phyloP scores from a whole-genome alignment of 2,888 invertebrate species.

The Metacarcinus magister region DNA sequence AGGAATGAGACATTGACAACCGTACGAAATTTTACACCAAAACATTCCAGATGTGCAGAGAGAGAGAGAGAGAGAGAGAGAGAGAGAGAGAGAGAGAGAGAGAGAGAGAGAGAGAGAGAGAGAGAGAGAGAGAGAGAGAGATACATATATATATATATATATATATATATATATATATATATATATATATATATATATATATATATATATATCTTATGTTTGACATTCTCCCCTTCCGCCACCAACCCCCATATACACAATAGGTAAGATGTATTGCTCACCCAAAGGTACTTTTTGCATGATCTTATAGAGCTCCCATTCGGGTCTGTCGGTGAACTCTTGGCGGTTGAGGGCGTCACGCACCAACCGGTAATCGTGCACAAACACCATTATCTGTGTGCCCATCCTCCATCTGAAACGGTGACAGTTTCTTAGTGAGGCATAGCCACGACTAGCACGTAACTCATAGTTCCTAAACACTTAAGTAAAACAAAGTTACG shows the following conservation, averaged over 20 bases:
- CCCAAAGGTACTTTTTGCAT: not conserved
- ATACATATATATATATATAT: too few species aligned
- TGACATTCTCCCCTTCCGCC: too few species aligned
- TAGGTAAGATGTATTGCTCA: not conserved
- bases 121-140: too few species aligned
- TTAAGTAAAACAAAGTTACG: too few species aligned
- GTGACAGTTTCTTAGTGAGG: not conserved
- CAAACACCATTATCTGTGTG: conserved; percentile 42
- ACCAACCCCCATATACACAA: not conserved
- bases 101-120: too few species aligned
- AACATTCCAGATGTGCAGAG: not conserved
- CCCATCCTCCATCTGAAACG: conserved; percentile 62
- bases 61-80: too few species aligned
- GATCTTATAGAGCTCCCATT: not conserved
- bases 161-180: too few species aligned
- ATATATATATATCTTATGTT: too few species aligned
- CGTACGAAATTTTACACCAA: not conserved
- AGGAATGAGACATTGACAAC: not conserved
- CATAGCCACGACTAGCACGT: too few species aligned
- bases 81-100: too few species aligned
- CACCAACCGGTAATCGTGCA: conserved; percentile 52
- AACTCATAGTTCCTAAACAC: too few species aligned
- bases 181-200: too few species aligned
- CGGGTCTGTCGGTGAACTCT: conserved; percentile 58
- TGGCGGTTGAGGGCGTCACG: not conserved